Percentiles rank a stretch among this genome's conserved stretches.
These are phyloP conservation scores for Harpagoxenus sublaevis DNA, from an alignment of 2,888 invertebrate species.

Conservation along the genomic window DNA sequence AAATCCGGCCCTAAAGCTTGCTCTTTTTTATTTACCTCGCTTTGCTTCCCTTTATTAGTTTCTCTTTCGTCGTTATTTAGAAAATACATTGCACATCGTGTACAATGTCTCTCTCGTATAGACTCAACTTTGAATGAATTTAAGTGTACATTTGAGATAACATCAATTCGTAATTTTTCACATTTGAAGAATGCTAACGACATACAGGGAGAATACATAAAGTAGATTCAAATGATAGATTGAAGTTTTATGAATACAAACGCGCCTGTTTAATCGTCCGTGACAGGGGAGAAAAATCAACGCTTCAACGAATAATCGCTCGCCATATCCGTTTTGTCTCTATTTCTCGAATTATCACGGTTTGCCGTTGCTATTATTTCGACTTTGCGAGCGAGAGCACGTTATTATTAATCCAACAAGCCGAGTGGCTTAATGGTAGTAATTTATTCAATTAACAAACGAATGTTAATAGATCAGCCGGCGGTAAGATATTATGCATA, in stretches of 20 bases:
- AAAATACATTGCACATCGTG: conserved; percentile 14
- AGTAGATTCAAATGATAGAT: conserved; percentile 42
- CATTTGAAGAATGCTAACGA: neutral
- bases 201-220: neutral
- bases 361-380: conserved; percentile 44
- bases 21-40: conserved; percentile 35
- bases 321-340: conserved; percentile 61
- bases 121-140: neutral
- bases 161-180: neutral
- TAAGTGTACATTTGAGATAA: neutral
- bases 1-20: conserved; percentile 67
- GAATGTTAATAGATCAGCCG: conserved; percentile 29
- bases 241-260: conserved; percentile 41
- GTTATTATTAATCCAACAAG: conserved; percentile 36
- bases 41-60: conserved; percentile 40
- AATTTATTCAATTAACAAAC: conserved; percentile 42
- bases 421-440: conserved; percentile 3
- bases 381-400: conserved; percentile 7
- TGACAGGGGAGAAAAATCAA: conserved; percentile 61
- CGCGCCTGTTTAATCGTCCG: conserved; percentile 65
- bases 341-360: conserved; percentile 49
- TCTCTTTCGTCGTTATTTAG: conserved; percentile 16
- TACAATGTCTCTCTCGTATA: neutral
- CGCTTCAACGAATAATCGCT: conserved; percentile 58
- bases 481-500: neutral